These are phyloP conservation scores for Lagopus muta DNA, from an alignment of 2,113 vertebrate species.

Conservation along the genomic window DNA sequence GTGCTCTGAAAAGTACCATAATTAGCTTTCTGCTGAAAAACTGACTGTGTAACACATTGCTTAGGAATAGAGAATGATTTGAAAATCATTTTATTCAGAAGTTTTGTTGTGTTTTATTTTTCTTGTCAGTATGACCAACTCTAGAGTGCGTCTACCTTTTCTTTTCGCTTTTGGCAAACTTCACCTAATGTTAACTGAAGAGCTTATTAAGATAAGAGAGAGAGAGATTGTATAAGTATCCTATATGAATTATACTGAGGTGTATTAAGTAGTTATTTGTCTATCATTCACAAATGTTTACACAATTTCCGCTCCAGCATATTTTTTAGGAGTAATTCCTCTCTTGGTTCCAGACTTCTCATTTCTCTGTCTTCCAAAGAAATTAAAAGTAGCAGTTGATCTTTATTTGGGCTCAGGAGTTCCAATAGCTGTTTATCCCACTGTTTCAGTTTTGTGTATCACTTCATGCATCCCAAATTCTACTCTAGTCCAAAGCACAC, in stretches of 20 bases:
- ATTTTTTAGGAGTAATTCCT: neutral
- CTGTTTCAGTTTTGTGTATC: neutral
- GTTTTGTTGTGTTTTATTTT: neutral
- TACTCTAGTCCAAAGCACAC: neutral
- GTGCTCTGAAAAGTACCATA: neutral
- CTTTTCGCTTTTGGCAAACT: neutral
- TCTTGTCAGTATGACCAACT: neutral
- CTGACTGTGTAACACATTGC: neutral
- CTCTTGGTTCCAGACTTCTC: neutral
- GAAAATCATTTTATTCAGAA: neutral
- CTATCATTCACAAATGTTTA: neutral
- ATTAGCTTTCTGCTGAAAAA: neutral
- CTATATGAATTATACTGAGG: neutral
- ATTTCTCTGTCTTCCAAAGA: neutral
- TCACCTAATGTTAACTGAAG: neutral
- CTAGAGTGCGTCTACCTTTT: neutral
- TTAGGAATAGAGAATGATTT: neutral
- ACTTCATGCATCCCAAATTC: neutral
- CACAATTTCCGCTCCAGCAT: neutral
- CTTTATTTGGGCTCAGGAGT: neutral
- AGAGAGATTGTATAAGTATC: neutral
- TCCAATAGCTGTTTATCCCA: neutral
- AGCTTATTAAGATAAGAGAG: neutral
- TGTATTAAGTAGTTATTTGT: neutral
- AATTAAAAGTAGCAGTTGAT: neutral